Percentiles rank a stretch among this genome's conserved stretches.
These are phyloP conservation scores for Morone saxatilis DNA, from an alignment of 2,113 vertebrate species.

Conservation along the genomic window DNA sequence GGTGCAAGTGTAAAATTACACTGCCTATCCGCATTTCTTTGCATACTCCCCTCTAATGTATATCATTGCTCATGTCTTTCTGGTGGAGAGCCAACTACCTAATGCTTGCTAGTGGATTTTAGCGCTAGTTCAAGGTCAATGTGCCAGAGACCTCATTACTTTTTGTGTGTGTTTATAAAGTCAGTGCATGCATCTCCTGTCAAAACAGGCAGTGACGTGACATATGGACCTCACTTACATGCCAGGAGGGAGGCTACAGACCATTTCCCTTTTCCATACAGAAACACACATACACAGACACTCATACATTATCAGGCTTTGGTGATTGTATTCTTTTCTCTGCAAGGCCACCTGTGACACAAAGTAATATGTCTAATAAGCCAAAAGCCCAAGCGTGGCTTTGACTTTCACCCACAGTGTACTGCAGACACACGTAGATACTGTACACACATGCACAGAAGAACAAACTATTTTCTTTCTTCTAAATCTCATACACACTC, in stretches of 20 bases:
- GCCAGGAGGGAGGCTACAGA: slow-evolving; percentile 33
- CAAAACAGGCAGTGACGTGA: slow-evolving; percentile 25
- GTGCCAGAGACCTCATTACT: slow-evolving; percentile 42
- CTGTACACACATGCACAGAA: slow-evolving; percentile 8
- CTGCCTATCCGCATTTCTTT: not conserved
- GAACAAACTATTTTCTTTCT: slow-evolving; percentile 36
- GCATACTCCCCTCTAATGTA: not conserved
- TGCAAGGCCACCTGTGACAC: slow-evolving; percentile 40
- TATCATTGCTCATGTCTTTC: not conserved
- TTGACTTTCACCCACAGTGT: slow-evolving; percentile 40
- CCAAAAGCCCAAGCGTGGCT: slow-evolving; percentile 29
- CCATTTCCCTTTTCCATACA: slow-evolving; percentile 21
- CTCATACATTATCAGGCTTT: slow-evolving; percentile 17
- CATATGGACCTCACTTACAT: slow-evolving; percentile 32
- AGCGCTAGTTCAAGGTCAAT: slow-evolving; percentile 25
- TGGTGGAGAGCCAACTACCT: not conserved
- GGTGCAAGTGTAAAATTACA: not conserved
- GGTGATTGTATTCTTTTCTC: slow-evolving; percentile 26
- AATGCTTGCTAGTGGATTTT: slow-evolving; percentile 28
- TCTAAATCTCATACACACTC: slow-evolving; percentile 20
- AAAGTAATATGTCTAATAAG: slow-evolving; percentile 47
- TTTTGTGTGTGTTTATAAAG: slow-evolving; percentile 34
- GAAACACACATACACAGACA: slow-evolving; percentile 18
- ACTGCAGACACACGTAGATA: not conserved
- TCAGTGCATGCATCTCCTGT: slow-evolving; percentile 11